phyloP scores from a whole-genome alignment of 2,797 vertebrate species.

The Epinephelus awoara region DNA sequence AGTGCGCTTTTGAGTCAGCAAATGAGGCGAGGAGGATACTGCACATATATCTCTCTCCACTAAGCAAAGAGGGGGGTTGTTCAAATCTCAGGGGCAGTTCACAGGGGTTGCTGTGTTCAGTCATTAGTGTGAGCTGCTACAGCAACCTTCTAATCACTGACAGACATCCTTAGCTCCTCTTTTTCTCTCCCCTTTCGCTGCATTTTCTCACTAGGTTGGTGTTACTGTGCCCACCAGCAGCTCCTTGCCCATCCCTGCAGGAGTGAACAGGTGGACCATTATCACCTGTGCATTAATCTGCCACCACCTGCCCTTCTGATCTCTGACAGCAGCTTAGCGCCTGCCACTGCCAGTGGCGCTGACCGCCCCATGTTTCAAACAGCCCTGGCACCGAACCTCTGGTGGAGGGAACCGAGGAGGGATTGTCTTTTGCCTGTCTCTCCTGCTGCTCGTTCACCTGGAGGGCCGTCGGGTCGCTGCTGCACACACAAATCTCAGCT shows the following conservation, averaged over 20 bases:
- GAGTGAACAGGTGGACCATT: constrained; percentile 83
- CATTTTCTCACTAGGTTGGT: constrained; percentile 20
- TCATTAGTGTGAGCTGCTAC: constrained; percentile 51
- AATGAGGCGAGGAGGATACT: constrained; percentile 70
- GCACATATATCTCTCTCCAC: constrained; percentile 55
- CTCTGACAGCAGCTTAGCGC: constrained; percentile 76
- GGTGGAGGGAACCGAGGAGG: constrained; percentile 33
- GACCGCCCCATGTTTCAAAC: constrained; percentile 63
- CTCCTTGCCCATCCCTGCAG: constrained; percentile 45
- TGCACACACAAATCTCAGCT: constrained; percentile 50
- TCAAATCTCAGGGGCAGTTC: constrained; percentile 45
- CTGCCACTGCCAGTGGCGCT: constrained; percentile 52
- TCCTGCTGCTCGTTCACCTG: constrained; percentile 53
- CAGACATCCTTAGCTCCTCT: constrained; percentile 36
- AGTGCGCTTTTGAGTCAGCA: constrained; percentile 70
- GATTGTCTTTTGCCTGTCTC: constrained; percentile 41
- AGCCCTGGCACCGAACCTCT: constrained; percentile 43
- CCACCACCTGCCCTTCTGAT: constrained; percentile 68
- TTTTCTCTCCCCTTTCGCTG: constrained; percentile 9
- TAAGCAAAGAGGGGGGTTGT: constrained; percentile 19
- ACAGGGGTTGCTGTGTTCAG: constrained; percentile 37
- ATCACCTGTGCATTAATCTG: constrained; percentile 82
- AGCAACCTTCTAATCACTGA: constrained; percentile 45
- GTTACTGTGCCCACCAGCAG: constrained; percentile 39
- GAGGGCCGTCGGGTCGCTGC: constrained; percentile 36